Conservation (phyloP, 2,888 invertebrate genomes). For the Cheilosia variabilis region DNA sequence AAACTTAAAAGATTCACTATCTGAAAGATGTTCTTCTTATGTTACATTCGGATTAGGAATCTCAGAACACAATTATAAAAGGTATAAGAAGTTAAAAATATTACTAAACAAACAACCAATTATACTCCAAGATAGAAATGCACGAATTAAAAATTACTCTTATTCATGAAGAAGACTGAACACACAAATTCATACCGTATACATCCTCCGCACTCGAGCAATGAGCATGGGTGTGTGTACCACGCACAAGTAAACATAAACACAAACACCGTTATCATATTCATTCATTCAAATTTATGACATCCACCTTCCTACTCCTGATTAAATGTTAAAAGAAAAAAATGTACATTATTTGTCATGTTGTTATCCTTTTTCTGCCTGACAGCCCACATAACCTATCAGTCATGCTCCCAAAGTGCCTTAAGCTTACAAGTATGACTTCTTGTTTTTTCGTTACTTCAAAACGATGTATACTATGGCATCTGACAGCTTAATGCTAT, state of each 20-base stretch:
- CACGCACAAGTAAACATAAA: slow-evolving; percentile 46
- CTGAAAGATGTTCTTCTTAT: slow-evolving; percentile 30
- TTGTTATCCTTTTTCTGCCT: slow-evolving; percentile 55
- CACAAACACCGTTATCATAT: slow-evolving; percentile 44
- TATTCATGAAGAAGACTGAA: slow-evolving; percentile 12
- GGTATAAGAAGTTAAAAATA: slow-evolving; percentile 41
- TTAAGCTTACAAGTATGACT: background rate
- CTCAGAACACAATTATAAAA: slow-evolving; percentile 1
- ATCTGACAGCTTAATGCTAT: slow-evolving; percentile 67
- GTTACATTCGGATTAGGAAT: slow-evolving; percentile 27
- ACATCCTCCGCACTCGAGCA: background rate
- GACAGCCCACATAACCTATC: slow-evolving; percentile 14
- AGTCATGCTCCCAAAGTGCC: slow-evolving; percentile 9
- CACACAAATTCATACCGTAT: slow-evolving; percentile 7
- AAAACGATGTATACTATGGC: slow-evolving; percentile 65
- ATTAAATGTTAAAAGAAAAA: background rate
- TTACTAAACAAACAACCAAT: slow-evolving; percentile 22
- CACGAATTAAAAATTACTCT: slow-evolving; percentile 52
- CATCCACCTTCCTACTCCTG: slow-evolving; percentile 3
- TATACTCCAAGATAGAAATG: slow-evolving; percentile 1
- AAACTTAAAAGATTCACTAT: slow-evolving; percentile 37
- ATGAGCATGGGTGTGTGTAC: background rate
- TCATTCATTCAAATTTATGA: slow-evolving; percentile 38
- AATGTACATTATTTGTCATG: slow-evolving; percentile 34
- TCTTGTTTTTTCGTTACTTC: background rate